phyloP scores from a whole-genome alignment of 2,888 invertebrate genomes.

The Tachina lurida region DNA sequence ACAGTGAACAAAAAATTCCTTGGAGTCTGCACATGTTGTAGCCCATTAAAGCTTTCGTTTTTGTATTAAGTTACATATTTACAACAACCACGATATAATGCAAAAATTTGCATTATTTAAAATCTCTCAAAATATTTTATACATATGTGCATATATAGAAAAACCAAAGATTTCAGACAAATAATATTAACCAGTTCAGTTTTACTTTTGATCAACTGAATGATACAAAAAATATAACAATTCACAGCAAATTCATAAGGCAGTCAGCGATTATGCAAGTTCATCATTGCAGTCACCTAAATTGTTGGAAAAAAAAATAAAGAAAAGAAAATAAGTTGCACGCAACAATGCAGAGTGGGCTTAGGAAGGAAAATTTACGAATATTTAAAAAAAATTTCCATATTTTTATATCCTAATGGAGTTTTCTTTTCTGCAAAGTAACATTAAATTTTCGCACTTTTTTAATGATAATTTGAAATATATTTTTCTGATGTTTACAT shows the following conservation, averaged over 20 bases:
- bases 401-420: background rate
- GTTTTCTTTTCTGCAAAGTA: too few relatives aligned
- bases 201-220: slow-evolving; percentile 57
- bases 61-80: background rate
- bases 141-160: background rate
- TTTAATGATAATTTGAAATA: too few relatives aligned
- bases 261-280: slow-evolving; percentile 67
- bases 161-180: background rate
- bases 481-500: too few relatives aligned
- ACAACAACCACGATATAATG: background rate
- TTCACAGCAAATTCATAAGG: slow-evolving; percentile 32
- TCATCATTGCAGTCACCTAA: slow-evolving; percentile 46
- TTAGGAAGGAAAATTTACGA: slow-evolving; percentile 19
- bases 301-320: slow-evolving; percentile 6
- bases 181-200: slow-evolving; percentile 15
- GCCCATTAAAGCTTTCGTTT: background rate
- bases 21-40: background rate
- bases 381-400: background rate
- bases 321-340: slow-evolving; percentile 8
- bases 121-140: slow-evolving; percentile 2
- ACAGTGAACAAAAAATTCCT: background rate
- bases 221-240: slow-evolving; percentile 22
- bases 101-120: slow-evolving; percentile 32
- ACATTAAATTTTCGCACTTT: too few relatives aligned
- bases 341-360: slow-evolving; percentile 34